Evolutionary conservation across 2,113 vertebrate species (phyloP), one percentile per base, ranked within the genome.

Genomic region (Rhabdomys dilectus): DNA sequence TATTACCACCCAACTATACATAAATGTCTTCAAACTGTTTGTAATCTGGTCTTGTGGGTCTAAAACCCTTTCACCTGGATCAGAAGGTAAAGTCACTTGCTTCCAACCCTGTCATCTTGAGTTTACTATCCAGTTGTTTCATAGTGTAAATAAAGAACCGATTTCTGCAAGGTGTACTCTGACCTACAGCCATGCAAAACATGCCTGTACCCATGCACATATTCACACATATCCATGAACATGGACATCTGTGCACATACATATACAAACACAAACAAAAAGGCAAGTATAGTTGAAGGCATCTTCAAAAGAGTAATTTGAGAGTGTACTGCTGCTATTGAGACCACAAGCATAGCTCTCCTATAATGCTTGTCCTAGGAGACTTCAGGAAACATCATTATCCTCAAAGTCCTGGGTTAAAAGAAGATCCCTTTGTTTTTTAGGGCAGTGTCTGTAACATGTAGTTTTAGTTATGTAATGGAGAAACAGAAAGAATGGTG

Each of bases 371-470:
- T 36, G 64, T 16, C 31, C 7, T 10, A 12, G 3, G 42, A 24
- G 3, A 3, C 58, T 66, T 17, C 0, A 60, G 19, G 3, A 3
- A 17, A 45, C 22, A 39, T 19, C 0, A 0, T 3, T 42, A 48
- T 17, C 29, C 34, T 82, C 0, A 11, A 93, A 29, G 34, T 21
- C 19, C 51, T 29, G 34, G 34, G 24, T 24, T 78, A 12, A 36
- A 8, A 36, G 22, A 70, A 7, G 4, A 17, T 48, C 17, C 4
- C 2, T 5, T 13, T 31, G 4, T 31, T 72, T 72, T 62, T 24
- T 80, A 75, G 42, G 68, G 60, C 1, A 42, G 11, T 26, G 1
- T 22, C 34, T 89, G 10, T 42, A 70, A 19, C 10, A 56, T 12
- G 1, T 51, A 64, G 13, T 22, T 34, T 80, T 24, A 21, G 15